phyloP scores from a whole-genome alignment of 1,140 invertebrate genomes.

The Drosophila pallidifrons region DNA sequence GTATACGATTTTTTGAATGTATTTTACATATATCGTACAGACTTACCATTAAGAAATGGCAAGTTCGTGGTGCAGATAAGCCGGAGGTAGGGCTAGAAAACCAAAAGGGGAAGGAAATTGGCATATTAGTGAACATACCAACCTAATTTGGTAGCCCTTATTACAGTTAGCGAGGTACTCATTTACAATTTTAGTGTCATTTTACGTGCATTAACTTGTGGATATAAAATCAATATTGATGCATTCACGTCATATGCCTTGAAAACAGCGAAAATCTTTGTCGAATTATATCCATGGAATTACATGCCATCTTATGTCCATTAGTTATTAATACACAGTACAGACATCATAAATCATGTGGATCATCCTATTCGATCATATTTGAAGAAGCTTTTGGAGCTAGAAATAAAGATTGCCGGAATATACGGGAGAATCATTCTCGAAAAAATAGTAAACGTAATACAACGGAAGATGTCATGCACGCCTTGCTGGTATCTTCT shows the following conservation, averaged over 20 bases:
- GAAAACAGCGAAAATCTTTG: neutral
- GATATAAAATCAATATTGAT: conserved; percentile 5
- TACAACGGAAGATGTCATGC: conserved; percentile 6
- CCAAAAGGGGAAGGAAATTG: neutral
- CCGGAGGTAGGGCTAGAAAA: neutral
- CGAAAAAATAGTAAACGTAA: neutral
- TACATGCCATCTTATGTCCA: conserved; percentile 19
- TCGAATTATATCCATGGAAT: conserved; percentile 19
- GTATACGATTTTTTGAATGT: conserved; percentile 15
- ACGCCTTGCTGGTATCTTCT: conserved; percentile 9
- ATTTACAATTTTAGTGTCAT: conserved; percentile 21
- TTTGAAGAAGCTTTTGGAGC: conserved; percentile 24
- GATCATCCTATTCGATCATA: conserved; percentile 16
- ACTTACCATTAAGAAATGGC: conserved; percentile 12
- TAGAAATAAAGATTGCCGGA: conserved; percentile 21
- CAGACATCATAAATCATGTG: conserved; percentile 18
- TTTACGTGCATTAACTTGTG: neutral
- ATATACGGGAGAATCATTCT: conserved; percentile 1
- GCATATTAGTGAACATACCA: conserved; percentile 20
- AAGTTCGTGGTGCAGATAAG: conserved; percentile 14
- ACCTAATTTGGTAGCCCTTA: conserved; percentile 5
- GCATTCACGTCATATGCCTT: neutral
- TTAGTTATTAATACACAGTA: conserved; percentile 23
- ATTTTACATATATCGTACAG: conserved; percentile 12
- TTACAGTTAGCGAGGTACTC: conserved; percentile 1